Conservation (phyloP, 2,113 vertebrate genomes). For the Limanda limanda region DNA sequence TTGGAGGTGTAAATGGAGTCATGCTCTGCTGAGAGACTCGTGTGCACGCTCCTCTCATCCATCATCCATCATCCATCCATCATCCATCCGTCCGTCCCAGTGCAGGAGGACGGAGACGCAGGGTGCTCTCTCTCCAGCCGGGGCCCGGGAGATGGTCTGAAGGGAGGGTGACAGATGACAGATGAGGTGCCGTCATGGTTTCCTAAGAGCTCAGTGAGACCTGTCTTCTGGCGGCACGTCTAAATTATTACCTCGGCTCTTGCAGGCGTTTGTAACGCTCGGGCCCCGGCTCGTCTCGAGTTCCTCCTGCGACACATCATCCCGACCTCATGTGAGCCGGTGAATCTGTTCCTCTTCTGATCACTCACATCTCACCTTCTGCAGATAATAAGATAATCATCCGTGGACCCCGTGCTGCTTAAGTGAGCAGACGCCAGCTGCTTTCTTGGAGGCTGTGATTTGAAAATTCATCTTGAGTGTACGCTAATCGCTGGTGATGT, state of each 20-base stretch:
- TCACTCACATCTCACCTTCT: constrained; percentile 19
- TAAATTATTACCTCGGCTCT: constrained; percentile 77
- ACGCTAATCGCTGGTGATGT: background rate
- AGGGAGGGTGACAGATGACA: constrained; percentile 73
- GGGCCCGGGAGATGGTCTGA: constrained; percentile 71
- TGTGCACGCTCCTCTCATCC: constrained; percentile 66
- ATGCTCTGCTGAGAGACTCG: constrained; percentile 67
- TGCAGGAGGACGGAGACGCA: constrained; percentile 56
- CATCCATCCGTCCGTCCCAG: constrained; percentile 58
- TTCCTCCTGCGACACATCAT: constrained; percentile 37
- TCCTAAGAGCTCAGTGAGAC: constrained; percentile 76
- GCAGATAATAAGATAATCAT: constrained; percentile 27
- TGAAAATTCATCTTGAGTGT: background rate
- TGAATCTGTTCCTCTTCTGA: constrained; percentile 32
- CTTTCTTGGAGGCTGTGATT: constrained; percentile 9
- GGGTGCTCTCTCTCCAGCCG: constrained; percentile 74
- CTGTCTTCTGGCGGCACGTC: constrained; percentile 68
- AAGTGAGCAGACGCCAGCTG: constrained; percentile 2
- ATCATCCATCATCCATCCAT: no score
- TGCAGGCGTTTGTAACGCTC: background rate
- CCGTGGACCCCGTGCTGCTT: constrained; percentile 10
- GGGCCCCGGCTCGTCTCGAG: constrained; percentile 5
- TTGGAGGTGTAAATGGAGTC: constrained; percentile 76
- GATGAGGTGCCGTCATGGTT: constrained; percentile 77
- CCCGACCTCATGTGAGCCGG: constrained; percentile 37